Evolutionary conservation across 2,113 vertebrate genomes (phyloP).

Genomic region (Tretioscincus oriximinensis): DNA sequence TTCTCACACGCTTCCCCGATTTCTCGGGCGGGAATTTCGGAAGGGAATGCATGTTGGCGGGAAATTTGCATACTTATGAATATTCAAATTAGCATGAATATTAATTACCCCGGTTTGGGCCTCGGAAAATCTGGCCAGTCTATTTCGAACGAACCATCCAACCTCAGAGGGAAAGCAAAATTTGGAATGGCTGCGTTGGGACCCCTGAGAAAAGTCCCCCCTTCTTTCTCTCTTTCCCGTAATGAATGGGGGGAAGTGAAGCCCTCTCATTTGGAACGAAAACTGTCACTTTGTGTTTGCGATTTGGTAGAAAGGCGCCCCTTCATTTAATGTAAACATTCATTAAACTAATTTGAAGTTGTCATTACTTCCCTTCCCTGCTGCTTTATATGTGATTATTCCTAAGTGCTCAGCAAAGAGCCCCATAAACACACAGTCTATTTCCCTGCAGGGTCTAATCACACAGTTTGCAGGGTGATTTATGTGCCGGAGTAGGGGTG

Average conservation of each 20-base stretch:
- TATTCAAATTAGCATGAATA: too few relatives aligned
- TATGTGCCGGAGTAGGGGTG: constrained; percentile 72
- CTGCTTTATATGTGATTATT: constrained; percentile 90
- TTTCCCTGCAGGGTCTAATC: constrained; percentile 88
- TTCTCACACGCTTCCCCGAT: too few relatives aligned
- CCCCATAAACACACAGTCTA: constrained; percentile 84
- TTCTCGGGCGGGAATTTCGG: too few relatives aligned
- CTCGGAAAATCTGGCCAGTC: too few relatives aligned
- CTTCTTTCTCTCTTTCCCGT: not conserved
- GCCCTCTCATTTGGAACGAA: constrained; percentile 58
- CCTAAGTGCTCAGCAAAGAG: constrained; percentile 85
- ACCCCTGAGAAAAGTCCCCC: constrained; percentile 10
- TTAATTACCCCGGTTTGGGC: too few relatives aligned
- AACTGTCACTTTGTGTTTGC: constrained; percentile 78
- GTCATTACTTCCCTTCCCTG: constrained; percentile 85
- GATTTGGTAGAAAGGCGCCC: constrained; percentile 76
- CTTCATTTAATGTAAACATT: constrained; percentile 84
- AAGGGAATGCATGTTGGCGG: too few relatives aligned
- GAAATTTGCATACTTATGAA: too few relatives aligned
- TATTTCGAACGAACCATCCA: not conserved
- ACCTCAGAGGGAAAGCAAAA: not conserved
- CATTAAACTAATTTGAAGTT: constrained; percentile 91
- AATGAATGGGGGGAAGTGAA: constrained; percentile 40
- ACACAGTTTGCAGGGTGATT: constrained; percentile 84
- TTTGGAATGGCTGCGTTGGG: constrained; percentile 18